Evolutionary conservation across 2,888 invertebrate genomes (phyloP).

Genomic region (Trissonchulus sp.): DNA sequence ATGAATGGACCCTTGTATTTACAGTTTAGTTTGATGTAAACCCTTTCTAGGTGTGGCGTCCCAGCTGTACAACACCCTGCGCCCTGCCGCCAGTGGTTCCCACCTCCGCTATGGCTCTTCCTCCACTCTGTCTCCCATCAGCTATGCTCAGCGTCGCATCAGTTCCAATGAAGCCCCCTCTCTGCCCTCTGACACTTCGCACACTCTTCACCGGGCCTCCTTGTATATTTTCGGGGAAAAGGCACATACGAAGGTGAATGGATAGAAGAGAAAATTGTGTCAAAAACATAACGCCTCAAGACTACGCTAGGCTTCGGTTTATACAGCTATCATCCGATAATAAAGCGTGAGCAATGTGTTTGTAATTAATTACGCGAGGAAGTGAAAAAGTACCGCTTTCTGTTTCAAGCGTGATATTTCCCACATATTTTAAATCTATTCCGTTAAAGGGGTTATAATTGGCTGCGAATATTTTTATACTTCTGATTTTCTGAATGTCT

Average conservation of each 20-base stretch:
- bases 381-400: too few relatives aligned
- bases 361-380: too few relatives aligned
- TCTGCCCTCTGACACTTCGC: neutral
- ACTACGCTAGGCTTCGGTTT: too few relatives aligned
- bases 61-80: slow-evolving; percentile 23
- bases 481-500: too few relatives aligned
- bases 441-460: too few relatives aligned
- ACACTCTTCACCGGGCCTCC: slow-evolving; percentile 29
- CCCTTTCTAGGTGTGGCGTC: slow-evolving; percentile 16
- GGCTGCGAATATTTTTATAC: too few relatives aligned
- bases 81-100: neutral
- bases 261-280: too few relatives aligned
- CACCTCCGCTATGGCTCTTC: neutral
- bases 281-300: too few relatives aligned
- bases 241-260: slow-evolving; percentile 35
- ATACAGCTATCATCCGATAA: too few relatives aligned
- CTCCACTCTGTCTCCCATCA: neutral
- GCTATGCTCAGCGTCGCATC: neutral
- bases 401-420: too few relatives aligned
- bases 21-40: neutral
- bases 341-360: too few relatives aligned
- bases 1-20: neutral
- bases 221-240: slow-evolving; percentile 36
- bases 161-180: neutral
- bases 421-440: too few relatives aligned